Evolutionary conservation across 2,888 invertebrate species (phyloP), one percentile per base, ranked within the genome.

Genomic region (Limenitis camilla): DNA sequence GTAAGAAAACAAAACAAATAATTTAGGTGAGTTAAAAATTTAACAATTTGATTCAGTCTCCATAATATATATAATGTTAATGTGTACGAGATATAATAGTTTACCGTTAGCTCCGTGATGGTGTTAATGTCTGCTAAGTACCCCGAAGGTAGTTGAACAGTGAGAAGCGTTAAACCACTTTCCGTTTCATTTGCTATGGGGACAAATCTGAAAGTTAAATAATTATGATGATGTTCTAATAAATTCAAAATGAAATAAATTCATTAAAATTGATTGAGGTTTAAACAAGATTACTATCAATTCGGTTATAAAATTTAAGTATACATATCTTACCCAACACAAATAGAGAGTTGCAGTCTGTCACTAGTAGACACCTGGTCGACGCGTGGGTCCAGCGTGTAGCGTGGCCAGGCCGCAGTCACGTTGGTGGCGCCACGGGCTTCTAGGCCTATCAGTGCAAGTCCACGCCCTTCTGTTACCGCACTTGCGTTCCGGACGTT

Each of bases 141-240:
- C n/a, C 98, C 97, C 0, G 96, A 96, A 0, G 97, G 96, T 53
- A 98, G 87, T 56, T 92, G 92, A 0, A 97, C 93, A 68, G 96
- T 96, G 89, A 97, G 93, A 0, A 97, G 93, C 8, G 96, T 94
- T 92, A 97, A 93, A 61, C 97, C 97, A 56, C 95, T 95, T 60
- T 90, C 90, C 11, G 93, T 92, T 45, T 91, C 89, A 65, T 91
- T 90, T 33, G 89, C 90, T 55, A 82, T 90, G 49, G 88, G 81
- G 2, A 92, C 92, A 72, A 92, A 94, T 58, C 93, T 93, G 67
- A 64, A 61, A 65, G n/a, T n/a, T n/a, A n/a, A n/a, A n/a, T n/a
- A n/a, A n/a, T n/a, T n/a, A n/a, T n/a, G n/a, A n/a, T n/a, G n/a
- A n/a, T n/a, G n/a, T n/a, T n/a, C n/a, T n/a, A 52, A 50, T 5